Base-by-base conservation (phyloP, 2,888 invertebrate genomes). In the Xestia sexstrigata region DNA sequence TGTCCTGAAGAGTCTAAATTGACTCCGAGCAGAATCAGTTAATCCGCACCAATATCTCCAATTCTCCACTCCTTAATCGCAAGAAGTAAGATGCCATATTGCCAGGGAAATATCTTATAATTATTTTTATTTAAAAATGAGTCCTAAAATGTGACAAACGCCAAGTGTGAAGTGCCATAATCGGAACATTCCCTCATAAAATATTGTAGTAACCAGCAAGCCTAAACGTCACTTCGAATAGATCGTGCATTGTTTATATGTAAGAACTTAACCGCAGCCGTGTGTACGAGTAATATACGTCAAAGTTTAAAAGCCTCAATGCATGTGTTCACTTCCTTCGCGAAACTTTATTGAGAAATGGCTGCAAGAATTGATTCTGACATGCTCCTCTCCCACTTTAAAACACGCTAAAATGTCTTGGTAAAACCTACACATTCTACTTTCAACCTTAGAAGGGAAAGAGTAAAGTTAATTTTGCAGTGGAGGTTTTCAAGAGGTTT, bases 291-390 rank as follows among this genome's bases (percentile, higher is more conserved):
- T 89, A 86, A 91, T 91, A 89, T 89, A 91, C 91, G 93, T 95
- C 95, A 94, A 94, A 96, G 91, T 95, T 95, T 95, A 96, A 96
- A 95, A 96, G 95, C 95, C 91, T 91, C 91, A 89, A 91, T 95
- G 94, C 94, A 94, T 94, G 93, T 92, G 92, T 91, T 92, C 92
- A 89, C 87, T 87, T 88, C 86, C 83, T 87, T 84, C 83, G 85
- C 88, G 81, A 94, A 95, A 95, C 92, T 95, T 95, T 94, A 96
- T 95, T 96, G 96, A 96, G 95, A 96, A 96, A 96, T 96, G 95
- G 96, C 94, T 91, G 83, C 89, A 87, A 89, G 94, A 95, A 96
- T 96, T 96, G 95, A 95, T 94, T 95, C 93, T 94, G 96, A 96
- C 96, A 90, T 92, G 92, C 92, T 90, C 82, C 92, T 91, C 90